Evolutionary conservation across 2,797 vertebrate species (phyloP).

Genomic region (Siniperca undulata): DNA sequence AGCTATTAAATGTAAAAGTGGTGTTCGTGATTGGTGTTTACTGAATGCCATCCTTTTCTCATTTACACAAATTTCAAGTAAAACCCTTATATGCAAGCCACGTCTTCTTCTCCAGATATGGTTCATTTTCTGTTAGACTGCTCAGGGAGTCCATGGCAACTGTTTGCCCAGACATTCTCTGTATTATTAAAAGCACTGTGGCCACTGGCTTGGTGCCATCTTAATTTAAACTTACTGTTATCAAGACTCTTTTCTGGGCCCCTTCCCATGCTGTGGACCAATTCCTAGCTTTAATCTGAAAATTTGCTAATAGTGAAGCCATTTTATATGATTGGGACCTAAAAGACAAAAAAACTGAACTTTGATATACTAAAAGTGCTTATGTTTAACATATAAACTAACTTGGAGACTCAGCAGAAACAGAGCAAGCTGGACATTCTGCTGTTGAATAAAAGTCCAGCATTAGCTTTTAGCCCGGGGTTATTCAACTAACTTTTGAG

Average conservation of each 20-base stretch:
- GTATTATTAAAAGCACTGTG: slow-evolving; percentile 78
- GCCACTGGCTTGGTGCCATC: slow-evolving; percentile 72
- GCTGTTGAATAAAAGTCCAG: background rate
- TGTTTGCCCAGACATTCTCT: slow-evolving; percentile 76
- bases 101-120: slow-evolving; percentile 37
- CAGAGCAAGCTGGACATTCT: background rate
- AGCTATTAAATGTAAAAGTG: background rate
- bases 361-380: slow-evolving; percentile 13
- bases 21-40: slow-evolving; percentile 21
- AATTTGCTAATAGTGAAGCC: background rate
- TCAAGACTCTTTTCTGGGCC: slow-evolving; percentile 52
- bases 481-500: background rate
- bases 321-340: background rate
- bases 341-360: slow-evolving; percentile 16
- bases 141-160: slow-evolving; percentile 72
- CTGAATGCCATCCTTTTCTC: slow-evolving; percentile 28
- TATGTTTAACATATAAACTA: background rate
- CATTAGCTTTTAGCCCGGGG: slow-evolving; percentile 9
- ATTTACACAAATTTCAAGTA: slow-evolving; percentile 36
- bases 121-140: slow-evolving; percentile 44
- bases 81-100: slow-evolving; percentile 26
- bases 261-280: slow-evolving; percentile 43
- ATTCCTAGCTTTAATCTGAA: slow-evolving; percentile 1
- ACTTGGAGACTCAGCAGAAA: slow-evolving; percentile 6
- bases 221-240: slow-evolving; percentile 75